Base-by-base conservation (phyloP, 1,140 invertebrate species). In the Drosophila dunni region DNA sequence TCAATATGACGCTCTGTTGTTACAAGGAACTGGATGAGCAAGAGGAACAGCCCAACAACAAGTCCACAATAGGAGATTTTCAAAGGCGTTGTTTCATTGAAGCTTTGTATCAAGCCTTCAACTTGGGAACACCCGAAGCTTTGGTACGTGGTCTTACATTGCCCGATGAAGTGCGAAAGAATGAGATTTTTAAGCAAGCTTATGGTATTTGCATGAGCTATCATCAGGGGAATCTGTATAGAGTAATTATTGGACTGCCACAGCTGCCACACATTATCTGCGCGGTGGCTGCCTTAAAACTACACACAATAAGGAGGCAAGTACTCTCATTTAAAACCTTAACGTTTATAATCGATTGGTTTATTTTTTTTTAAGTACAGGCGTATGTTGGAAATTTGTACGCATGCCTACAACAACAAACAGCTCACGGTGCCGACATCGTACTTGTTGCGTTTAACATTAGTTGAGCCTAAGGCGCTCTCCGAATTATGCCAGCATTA, bases 81-180 rank as follows among this genome's bases (percentile, higher is more conserved):
- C 33, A 88, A 10, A 68, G 83, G 5, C 79, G 91, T 9, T 80
- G 65, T 40, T 84, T 92, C 10, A 81, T 92, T 4, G 94, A 95
- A 80, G 91, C 93, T n/a, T 67, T 95, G 4, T 94, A 95, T 74
- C 90, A 95, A 68, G 75, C 95, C 10, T 92, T 94, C 33, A 93
- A 94, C 79, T 77, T 94, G 56, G 94, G 94, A 3, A 89, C 93
- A 62, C 3, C 61, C 0, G 90, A 90, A 44, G 92, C 93, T 29
- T 74, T 95, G 17, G 66, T 57, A n/a, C 92, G 94, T 56, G 91
- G 81, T n/a, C 61, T 95, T 0, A 76, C 38, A 6, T 42, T 92
- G 40, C 88, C 84, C 6, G 29, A 48, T 0, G 46, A 77, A 24
- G 68, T 89, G 20, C 77, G 78, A n/a, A 29, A 70, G 36, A 67